Evolutionary conservation across 2,888 invertebrate genomes (phyloP), one percentile per base, ranked within the genome.

Genomic region (Chrysomela aeneicollis): DNA sequence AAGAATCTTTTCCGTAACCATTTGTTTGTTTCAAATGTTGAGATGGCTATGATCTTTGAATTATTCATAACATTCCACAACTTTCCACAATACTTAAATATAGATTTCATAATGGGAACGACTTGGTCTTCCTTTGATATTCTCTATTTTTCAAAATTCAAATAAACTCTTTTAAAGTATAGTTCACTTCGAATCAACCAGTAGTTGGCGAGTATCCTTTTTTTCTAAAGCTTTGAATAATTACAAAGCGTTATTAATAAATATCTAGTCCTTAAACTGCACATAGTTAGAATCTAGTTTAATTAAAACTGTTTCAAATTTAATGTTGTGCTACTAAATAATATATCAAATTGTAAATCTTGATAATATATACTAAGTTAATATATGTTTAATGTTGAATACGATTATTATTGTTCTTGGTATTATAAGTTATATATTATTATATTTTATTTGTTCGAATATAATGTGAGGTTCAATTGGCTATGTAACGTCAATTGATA

Each of bases 241-340:
- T 46, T 42, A 46, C 10, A 17, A 57, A 46, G 37, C 22, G 46
- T 57, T 57, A 46, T 55, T n/a, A n/a, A 35, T 54, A 12, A 21
- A 54, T n/a, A 47, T 57, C 57, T 57, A 57, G 57, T 57, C 57
- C 46, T 46, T 46, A 46, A 57, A 22, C 26, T 57, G 57, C 57
- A 57, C 57, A 57, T 57, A 57, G 55, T 55, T 22, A 21, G 46
- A 26, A 47, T 46, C 8, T 57, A 47, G 57, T 47, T 30, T 17
- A 18, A 42, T 46, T 18, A 22, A 42, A 55, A 55, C 42, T 55
- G 21, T 55, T 57, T 57, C 12, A 17, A 21, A 26, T 15, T 42
- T 1, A 42, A 42, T 47, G 12, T 32, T 57, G 21, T 57, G 22
- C 21, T 46, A 26, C 26, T 18, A 21, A 42, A 46, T n/a, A 17